Conservation (phyloP, 2,888 invertebrate species). For the Iselma pallidipennis region DNA sequence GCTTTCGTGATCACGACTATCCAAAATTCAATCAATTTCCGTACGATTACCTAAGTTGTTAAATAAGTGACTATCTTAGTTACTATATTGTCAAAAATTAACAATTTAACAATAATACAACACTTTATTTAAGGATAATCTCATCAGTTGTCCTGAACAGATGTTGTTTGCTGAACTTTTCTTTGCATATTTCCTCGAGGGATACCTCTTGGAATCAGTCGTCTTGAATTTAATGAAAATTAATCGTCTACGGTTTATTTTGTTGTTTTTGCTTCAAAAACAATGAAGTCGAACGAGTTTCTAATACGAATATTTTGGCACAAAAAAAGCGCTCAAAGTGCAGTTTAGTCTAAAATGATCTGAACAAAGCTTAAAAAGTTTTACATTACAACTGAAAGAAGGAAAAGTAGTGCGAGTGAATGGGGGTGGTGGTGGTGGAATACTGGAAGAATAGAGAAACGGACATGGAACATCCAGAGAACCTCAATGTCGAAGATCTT, state of each 20-base stretch:
- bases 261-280: slow-evolving; percentile 8
- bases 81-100: too few species aligned
- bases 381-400: not conserved
- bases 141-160: not conserved
- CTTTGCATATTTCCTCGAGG: not conserved
- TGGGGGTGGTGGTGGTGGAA: too few species aligned
- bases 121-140: not conserved
- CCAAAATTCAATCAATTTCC: too few species aligned
- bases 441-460: not conserved
- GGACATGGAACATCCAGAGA: slow-evolving; percentile 1
- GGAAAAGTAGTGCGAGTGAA: not conserved
- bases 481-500: slow-evolving; percentile 2
- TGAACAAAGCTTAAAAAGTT: slow-evolving; percentile 24
- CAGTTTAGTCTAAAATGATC: slow-evolving; percentile 22
- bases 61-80: too few species aligned
- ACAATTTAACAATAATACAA: too few species aligned
- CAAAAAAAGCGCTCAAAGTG: slow-evolving; percentile 12
- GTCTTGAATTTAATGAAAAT: not conserved
- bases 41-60: too few species aligned
- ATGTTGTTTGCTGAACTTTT: not conserved
- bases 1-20: too few species aligned
- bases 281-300: slow-evolving; percentile 25
- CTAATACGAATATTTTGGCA: slow-evolving; percentile 20
- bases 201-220: not conserved
- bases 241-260: not conserved